Percentiles rank a stretch among this genome's conserved stretches.
Evolutionary conservation across 2,113 vertebrate species (phyloP).

Genomic region (Romanogobio albipinnatus): DNA sequence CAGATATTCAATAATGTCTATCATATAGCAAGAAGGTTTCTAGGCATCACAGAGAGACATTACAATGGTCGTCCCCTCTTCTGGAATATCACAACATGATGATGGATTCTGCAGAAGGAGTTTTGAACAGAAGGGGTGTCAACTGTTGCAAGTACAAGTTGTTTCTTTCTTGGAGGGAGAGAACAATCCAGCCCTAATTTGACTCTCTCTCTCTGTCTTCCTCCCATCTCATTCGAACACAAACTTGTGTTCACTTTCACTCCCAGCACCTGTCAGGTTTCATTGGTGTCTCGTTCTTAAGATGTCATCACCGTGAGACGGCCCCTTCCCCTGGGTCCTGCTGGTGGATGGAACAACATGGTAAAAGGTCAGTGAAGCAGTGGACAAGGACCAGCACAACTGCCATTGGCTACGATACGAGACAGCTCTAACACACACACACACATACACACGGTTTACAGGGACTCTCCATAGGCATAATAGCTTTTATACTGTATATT

Average conservation of each 20-base stretch:
- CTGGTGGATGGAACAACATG: slow-evolving; percentile 21
- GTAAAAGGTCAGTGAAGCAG: slow-evolving; percentile 32
- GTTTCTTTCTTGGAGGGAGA: slow-evolving; percentile 13
- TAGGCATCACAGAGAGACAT: not conserved
- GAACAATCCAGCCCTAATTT: not conserved
- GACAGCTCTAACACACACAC: not conserved
- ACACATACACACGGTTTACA: no score
- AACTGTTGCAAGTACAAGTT: slow-evolving; percentile 24
- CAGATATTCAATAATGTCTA: not conserved
- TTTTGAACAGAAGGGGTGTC: slow-evolving; percentile 33
- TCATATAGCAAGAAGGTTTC: not conserved
- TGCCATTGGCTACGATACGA: slow-evolving; percentile 7
- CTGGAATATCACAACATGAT: not conserved
- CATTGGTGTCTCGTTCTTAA: slow-evolving; percentile 8
- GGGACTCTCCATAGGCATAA: no score
- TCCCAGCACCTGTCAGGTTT: slow-evolving; percentile 39
- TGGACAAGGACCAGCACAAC: not conserved
- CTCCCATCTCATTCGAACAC: not conserved
- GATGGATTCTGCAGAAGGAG: slow-evolving; percentile 1
- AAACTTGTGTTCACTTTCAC: not conserved
- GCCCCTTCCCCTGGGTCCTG: slow-evolving; percentile 23
- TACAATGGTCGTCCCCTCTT: not conserved
- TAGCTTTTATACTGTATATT: no score
- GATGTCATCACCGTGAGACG: slow-evolving; percentile 33
- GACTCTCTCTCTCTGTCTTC: not conserved